Conservation (phyloP, 2,888 invertebrate species). For the Eueremaeus valkanovi region DNA sequence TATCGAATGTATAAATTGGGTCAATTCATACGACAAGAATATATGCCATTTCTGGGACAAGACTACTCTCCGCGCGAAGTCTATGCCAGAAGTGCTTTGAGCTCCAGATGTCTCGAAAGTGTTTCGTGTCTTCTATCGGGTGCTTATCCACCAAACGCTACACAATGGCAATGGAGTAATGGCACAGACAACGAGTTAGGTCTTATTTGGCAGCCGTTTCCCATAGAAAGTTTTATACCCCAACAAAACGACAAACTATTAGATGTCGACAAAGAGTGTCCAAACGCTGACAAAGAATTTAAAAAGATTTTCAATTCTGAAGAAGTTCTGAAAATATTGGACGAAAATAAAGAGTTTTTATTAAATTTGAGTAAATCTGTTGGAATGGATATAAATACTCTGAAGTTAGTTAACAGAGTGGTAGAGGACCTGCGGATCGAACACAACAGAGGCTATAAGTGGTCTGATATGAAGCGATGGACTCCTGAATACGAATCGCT, state of each 20-base stretch:
- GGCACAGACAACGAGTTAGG: background rate
- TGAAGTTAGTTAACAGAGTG: background rate
- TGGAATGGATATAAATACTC: conserved; percentile 1
- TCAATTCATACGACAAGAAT: conserved; percentile 31
- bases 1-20: conserved; percentile 40
- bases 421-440: conserved; percentile 23
- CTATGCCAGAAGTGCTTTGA: conserved; percentile 29
- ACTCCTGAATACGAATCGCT: conserved; percentile 2
- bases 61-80: conserved; percentile 30
- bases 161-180: conserved; percentile 27
- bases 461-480: conserved; percentile 27
- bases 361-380: background rate
- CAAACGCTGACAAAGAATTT: background rate
- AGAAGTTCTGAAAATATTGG: background rate
- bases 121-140: conserved; percentile 20
- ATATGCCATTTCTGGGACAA: conserved; percentile 15
- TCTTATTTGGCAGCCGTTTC: conserved; percentile 31
- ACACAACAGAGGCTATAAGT: conserved; percentile 25
- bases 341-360: conserved; percentile 20
- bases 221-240: conserved; percentile 13
- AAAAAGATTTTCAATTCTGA: background rate
- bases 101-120: conserved; percentile 37
- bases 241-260: conserved; percentile 25
- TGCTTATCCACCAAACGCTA: conserved; percentile 13
- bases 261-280: conserved; percentile 5